Conservation (phyloP, 1,140 invertebrate genomes). For the Zaprionus kolodkinae region DNA sequence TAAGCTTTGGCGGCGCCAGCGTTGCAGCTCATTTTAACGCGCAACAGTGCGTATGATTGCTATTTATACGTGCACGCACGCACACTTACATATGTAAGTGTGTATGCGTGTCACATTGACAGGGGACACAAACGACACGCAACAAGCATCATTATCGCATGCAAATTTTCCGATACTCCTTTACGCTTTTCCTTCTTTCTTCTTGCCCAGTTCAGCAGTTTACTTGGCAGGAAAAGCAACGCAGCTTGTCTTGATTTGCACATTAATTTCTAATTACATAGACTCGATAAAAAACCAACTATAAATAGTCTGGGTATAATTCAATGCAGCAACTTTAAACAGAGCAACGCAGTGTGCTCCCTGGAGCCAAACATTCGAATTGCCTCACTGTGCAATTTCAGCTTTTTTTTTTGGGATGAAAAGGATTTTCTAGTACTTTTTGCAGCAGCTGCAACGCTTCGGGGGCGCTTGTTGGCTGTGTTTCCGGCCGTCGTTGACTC, state of each 20-base stretch:
- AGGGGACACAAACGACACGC: slow-evolving; percentile 66
- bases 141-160: slow-evolving; percentile 75
- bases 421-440: slow-evolving; percentile 11
- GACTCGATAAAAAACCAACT: not conserved
- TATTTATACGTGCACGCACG: slow-evolving; percentile 57
- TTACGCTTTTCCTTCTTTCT: not conserved
- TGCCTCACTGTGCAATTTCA: slow-evolving; percentile 33
- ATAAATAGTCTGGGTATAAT: not conserved
- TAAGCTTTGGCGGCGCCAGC: slow-evolving; percentile 59
- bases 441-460: slow-evolving; percentile 42
- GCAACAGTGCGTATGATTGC: slow-evolving; percentile 77
- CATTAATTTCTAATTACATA: not conserved
- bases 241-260: not conserved
- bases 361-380: slow-evolving; percentile 17
- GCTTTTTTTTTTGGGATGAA: slow-evolving; percentile 23
- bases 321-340: not conserved
- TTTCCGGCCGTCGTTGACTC: slow-evolving; percentile 66
- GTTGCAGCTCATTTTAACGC: slow-evolving; percentile 65
- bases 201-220: slow-evolving; percentile 28
- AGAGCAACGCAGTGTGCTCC: not conserved
- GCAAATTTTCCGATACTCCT: slow-evolving; percentile 59
- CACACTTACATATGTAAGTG: not conserved
- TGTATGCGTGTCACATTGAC: slow-evolving; percentile 50
- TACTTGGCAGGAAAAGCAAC: slow-evolving; percentile 12
- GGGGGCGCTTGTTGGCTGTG: slow-evolving; percentile 55